These are phyloP conservation scores for Crocuta crocuta DNA, from an alignment of 2,113 vertebrate species.

Conservation along the genomic window DNA sequence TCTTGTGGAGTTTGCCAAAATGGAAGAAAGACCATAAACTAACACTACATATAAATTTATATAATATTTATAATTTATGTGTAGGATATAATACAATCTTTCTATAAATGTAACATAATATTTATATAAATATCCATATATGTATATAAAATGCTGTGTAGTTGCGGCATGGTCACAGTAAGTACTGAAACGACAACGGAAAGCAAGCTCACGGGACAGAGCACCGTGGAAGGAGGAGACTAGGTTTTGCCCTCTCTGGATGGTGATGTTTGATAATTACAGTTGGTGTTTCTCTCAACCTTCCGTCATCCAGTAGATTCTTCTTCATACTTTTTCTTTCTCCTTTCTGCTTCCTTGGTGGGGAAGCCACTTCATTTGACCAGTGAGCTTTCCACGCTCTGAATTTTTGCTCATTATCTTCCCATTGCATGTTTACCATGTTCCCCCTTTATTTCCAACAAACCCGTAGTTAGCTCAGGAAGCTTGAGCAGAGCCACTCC, in stretches of 20 bases:
- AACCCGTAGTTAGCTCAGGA: background rate
- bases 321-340: background rate
- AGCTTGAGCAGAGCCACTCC: background rate
- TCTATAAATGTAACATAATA: too few species aligned
- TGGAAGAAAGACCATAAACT: background rate
- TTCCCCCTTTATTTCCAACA: background rate
- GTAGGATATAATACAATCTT: too few species aligned
- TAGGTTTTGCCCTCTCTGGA: background rate
- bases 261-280: background rate
- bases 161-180: background rate
- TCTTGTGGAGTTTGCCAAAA: background rate
- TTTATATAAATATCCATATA: too few species aligned
- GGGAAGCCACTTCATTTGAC: background rate
- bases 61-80: too few species aligned
- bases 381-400: background rate
- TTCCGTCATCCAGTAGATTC: background rate
- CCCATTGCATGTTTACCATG: accelerated
- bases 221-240: too few species aligned
- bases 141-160: too few species aligned
- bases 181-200: background rate
- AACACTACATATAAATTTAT: background rate
- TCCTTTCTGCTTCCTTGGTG: background rate
- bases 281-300: background rate
- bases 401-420: background rate
- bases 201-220: background rate